These are phyloP conservation scores for Colistium nudipinnis DNA, from an alignment of 2,113 vertebrate species.

Conservation along the genomic window DNA sequence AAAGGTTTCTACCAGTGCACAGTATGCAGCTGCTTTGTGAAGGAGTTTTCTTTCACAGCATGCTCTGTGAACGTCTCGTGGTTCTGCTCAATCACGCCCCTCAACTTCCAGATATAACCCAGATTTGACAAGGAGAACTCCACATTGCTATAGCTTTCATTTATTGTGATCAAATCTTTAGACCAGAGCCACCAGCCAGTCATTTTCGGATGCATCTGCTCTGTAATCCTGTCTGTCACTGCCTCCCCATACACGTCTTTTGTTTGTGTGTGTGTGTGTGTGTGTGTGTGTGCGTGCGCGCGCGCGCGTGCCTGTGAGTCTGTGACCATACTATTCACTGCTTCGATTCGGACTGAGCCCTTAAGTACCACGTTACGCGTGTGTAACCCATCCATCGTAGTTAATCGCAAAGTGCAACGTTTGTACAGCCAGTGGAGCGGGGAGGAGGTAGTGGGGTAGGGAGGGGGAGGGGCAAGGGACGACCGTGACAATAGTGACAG, in stretches of 20 bases:
- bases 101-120: too few relatives aligned
- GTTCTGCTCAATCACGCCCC: too few relatives aligned
- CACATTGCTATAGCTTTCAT: too few relatives aligned
- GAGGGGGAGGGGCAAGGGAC: neutral
- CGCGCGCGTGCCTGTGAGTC: too few relatives aligned
- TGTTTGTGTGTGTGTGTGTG: too few relatives aligned
- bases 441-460: neutral
- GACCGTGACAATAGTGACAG: constrained; percentile 53
- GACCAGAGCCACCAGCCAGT: neutral
- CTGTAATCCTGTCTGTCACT: neutral
- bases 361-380: neutral
- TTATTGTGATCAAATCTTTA: too few relatives aligned
- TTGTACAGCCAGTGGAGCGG: neutral
- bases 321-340: too few relatives aligned
- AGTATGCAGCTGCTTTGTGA: neutral
- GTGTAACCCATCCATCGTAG: neutral
- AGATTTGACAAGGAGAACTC: too few relatives aligned
- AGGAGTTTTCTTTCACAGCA: constrained; percentile 47
- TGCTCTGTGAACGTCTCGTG: too few relatives aligned
- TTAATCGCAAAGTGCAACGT: constrained; percentile 8
- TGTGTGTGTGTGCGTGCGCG: too few relatives aligned
- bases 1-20: too few relatives aligned
- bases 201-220: too few relatives aligned
- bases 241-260: neutral
- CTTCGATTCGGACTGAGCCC: neutral